Percentiles rank a stretch among this genome's conserved stretches.
Conservation (phyloP, 2,888 invertebrate species). For the Pelosia muscerda region DNA sequence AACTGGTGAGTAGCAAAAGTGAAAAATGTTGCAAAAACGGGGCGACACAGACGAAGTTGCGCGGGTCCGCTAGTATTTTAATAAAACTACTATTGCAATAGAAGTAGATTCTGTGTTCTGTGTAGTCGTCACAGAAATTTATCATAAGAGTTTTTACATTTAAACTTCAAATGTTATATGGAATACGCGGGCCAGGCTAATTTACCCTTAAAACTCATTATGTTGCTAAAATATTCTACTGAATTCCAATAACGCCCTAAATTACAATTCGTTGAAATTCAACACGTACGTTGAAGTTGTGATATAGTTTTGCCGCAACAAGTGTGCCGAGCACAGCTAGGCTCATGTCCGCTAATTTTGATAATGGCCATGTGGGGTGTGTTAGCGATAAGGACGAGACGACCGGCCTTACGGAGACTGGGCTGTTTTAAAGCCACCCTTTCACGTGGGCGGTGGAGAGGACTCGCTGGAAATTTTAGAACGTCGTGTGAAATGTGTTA, state of each 20-base stretch:
- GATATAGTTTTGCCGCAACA: slow-evolving; percentile 52
- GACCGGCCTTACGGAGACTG: slow-evolving; percentile 28
- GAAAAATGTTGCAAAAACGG: too few species aligned
- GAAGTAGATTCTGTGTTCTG: slow-evolving; percentile 25
- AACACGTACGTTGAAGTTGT: slow-evolving; percentile 42
- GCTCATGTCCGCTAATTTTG: slow-evolving; percentile 68
- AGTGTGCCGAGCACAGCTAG: slow-evolving; percentile 45
- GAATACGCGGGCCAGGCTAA: slow-evolving; percentile 23
- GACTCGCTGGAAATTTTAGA: slow-evolving; percentile 18
- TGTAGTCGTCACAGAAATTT: slow-evolving; percentile 25
- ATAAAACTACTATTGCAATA: slow-evolving; percentile 22
- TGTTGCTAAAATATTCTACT: slow-evolving; percentile 28
- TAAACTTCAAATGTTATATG: slow-evolving; percentile 18
- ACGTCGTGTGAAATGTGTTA: slow-evolving; percentile 27
- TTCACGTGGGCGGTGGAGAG: slow-evolving; percentile 34
- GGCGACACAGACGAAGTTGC: too few species aligned
- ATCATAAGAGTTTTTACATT: slow-evolving; percentile 33
- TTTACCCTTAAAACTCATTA: slow-evolving; percentile 32
- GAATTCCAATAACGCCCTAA: slow-evolving; percentile 18
- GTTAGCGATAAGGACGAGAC: slow-evolving; percentile 59
- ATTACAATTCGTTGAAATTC: slow-evolving; percentile 52
- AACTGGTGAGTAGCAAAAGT: too few species aligned
- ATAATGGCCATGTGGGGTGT: slow-evolving; percentile 67
- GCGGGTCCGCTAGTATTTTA: too few species aligned
- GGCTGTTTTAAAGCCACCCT: slow-evolving; percentile 38